These are phyloP conservation scores for Drosophila pseudoananassae DNA, from an alignment of 1,140 invertebrate genomes.

Conservation along the genomic window DNA sequence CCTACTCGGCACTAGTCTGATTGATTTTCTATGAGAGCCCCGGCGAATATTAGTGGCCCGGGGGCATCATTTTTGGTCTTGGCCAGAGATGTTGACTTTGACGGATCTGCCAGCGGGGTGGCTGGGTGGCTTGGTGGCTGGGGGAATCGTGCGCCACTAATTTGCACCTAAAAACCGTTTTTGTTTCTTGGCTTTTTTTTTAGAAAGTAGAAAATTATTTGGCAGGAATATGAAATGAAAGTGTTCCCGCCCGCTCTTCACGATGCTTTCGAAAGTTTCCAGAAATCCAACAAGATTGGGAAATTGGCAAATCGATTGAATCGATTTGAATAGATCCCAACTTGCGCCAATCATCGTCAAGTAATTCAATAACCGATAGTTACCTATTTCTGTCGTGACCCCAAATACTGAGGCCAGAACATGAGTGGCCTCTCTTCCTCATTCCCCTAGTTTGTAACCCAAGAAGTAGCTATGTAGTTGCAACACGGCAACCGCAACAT, in stretches of 20 bases:
- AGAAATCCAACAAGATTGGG: conserved; percentile 9
- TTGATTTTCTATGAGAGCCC: conserved; percentile 66
- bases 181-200: conserved; percentile 52
- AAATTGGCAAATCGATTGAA: conserved; percentile 45
- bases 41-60: conserved; percentile 23
- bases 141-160: conserved; percentile 71
- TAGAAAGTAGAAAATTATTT: conserved; percentile 69
- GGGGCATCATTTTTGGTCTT: conserved; percentile 55
- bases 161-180: conserved; percentile 64
- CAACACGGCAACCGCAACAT: conserved; percentile 61
- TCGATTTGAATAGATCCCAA: conserved; percentile 39
- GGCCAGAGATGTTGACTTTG: conserved; percentile 33
- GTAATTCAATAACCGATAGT: conserved; percentile 67
- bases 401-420: conserved; percentile 32
- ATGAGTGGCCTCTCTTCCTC: neutral
- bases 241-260: conserved; percentile 28
- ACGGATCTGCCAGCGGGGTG: neutral
- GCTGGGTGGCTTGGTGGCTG: neutral
- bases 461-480: conserved; percentile 40
- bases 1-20: conserved; percentile 39
- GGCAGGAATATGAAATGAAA: conserved; percentile 70
- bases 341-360: conserved; percentile 58
- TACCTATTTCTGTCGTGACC: conserved; percentile 55
- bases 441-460: conserved; percentile 17
- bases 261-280: too few species aligned